Evolutionary conservation across 2,888 invertebrate species (phyloP).

Genomic region (Oscheius sp.): DNA sequence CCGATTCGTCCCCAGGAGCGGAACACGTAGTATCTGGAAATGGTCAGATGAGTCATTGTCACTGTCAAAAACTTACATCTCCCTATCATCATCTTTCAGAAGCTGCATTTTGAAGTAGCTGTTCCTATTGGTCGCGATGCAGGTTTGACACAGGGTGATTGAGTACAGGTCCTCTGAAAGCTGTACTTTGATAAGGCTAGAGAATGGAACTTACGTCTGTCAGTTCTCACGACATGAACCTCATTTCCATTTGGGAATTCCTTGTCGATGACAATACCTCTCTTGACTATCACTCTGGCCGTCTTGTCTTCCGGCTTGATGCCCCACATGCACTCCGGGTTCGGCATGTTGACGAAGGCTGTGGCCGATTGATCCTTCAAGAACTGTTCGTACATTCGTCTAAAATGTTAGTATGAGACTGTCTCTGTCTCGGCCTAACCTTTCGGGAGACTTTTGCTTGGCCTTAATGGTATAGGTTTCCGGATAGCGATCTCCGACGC

Average conservation of each 20-base stretch:
- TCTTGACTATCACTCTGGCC: slow-evolving; percentile 78
- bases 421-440: not conserved
- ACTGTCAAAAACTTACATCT: slow-evolving; percentile 1
- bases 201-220: slow-evolving; percentile 28
- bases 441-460: slow-evolving; percentile 3
- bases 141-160: slow-evolving; percentile 78
- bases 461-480: not conserved
- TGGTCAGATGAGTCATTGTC: not conserved
- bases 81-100: slow-evolving; percentile 81
- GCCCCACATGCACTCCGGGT: slow-evolving; percentile 5
- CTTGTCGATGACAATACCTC: slow-evolving; percentile 91
- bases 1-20: slow-evolving; percentile 96
- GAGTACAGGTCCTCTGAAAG: slow-evolving; percentile 55
- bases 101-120: slow-evolving; percentile 94
- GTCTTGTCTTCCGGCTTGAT: not conserved
- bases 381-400: too few relatives aligned
- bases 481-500: not conserved
- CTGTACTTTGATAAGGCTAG: not conserved
- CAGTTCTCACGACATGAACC: slow-evolving; percentile 61
- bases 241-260: slow-evolving; percentile 77
- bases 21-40: slow-evolving; percentile 81
- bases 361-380: too few relatives aligned
- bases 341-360: not conserved
- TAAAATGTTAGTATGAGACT: too few relatives aligned
- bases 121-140: slow-evolving; percentile 88